These are phyloP conservation scores for Puntigrus tetrazona DNA, from an alignment of 2,113 vertebrate species.

Conservation along the genomic window DNA sequence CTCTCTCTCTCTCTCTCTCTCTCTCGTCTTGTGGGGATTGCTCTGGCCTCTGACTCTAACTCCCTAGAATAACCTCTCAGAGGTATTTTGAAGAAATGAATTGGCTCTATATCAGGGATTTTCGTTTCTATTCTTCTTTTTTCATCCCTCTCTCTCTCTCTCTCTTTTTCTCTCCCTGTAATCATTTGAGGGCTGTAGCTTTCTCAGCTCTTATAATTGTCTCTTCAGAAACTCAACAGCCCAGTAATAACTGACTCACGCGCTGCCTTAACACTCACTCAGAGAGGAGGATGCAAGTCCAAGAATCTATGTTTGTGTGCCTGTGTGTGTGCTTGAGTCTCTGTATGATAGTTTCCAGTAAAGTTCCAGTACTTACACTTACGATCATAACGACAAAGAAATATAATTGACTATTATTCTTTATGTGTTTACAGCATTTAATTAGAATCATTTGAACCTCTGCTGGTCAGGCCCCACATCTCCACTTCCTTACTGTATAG, in stretches of 20 bases:
- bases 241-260: constrained; percentile 77
- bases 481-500: neutral
- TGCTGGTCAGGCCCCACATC: neutral
- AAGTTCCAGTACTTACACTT: neutral
- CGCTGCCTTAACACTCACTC: constrained; percentile 70
- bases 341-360: constrained; percentile 52
- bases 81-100: constrained; percentile 84
- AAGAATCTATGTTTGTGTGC: constrained; percentile 69
- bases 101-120: constrained; percentile 76
- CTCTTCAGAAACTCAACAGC: constrained; percentile 73
- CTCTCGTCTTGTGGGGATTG: constrained; percentile 44
- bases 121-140: constrained; percentile 72
- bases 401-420: neutral
- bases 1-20: constrained; percentile 10
- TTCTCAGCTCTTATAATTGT: constrained; percentile 80
- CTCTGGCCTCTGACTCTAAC: constrained; percentile 49
- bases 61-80: constrained; percentile 83
- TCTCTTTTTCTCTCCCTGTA: constrained; percentile 72
- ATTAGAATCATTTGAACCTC: neutral
- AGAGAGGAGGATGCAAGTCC: constrained; percentile 9
- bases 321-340: constrained; percentile 59
- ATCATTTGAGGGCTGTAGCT: constrained; percentile 77
- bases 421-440: neutral
- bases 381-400: neutral
- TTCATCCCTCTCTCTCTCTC: constrained; percentile 72